phyloP scores from a whole-genome alignment of 2,888 invertebrate genomes.

The Caenorhabditis sp. region DNA sequence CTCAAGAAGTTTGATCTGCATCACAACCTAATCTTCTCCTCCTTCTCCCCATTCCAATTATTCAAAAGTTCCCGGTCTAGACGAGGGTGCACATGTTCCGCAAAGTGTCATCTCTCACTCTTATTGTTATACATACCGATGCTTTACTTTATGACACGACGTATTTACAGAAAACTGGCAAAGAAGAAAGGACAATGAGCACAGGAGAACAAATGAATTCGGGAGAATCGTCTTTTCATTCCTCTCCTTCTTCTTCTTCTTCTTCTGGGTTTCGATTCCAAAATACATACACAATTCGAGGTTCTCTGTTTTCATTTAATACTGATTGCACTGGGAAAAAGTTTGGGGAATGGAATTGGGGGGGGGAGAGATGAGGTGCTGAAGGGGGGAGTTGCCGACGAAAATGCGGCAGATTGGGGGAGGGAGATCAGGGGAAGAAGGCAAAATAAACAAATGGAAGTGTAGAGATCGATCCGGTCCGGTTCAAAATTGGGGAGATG shows the following conservation, averaged over 20 bases:
- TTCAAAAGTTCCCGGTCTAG: not conserved
- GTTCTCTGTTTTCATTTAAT: not conserved
- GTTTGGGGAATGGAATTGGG: too few species aligned
- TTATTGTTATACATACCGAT: not conserved
- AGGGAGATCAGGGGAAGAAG: not conserved
- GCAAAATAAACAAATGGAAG: not conserved
- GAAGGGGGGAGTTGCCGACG: not conserved
- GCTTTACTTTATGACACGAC: constrained; percentile 11
- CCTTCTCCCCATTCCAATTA: not conserved
- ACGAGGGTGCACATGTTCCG: not conserved
- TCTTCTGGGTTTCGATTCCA: not conserved
- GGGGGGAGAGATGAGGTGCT: not conserved
- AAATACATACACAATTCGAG: constrained; percentile 3
- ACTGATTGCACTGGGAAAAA: constrained; percentile 3
- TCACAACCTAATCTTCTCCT: not conserved
- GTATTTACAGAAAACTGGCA: constrained; percentile 22
- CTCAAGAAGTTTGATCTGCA: not conserved
- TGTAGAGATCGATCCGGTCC: constrained; percentile 1
- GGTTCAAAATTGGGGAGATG: not conserved
- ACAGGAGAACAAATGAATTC: constrained; percentile 31
- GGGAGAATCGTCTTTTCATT: too few species aligned
- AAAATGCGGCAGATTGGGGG: not conserved
- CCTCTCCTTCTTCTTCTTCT: not conserved
- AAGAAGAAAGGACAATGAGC: not conserved
- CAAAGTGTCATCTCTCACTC: not conserved